These are phyloP conservation scores for Hassar affinis DNA, from an alignment of 2,113 vertebrate species.

Conservation along the genomic window DNA sequence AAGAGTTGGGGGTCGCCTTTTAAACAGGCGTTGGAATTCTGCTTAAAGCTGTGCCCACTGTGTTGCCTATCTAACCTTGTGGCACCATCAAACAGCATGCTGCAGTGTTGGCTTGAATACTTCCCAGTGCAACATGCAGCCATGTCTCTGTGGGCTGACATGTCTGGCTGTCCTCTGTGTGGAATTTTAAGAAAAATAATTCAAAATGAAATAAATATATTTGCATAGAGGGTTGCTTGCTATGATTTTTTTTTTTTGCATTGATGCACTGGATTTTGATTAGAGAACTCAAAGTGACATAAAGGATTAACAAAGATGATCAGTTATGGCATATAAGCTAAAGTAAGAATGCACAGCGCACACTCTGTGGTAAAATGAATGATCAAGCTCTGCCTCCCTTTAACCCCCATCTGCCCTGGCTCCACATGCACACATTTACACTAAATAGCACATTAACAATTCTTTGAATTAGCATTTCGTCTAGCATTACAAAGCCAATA, in stretches of 20 bases:
- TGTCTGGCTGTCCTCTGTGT: conserved; percentile 57
- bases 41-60: conserved; percentile 71
- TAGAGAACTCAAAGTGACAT: conserved; percentile 38
- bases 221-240: conserved; percentile 5
- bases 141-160: conserved; percentile 64
- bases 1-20: conserved; percentile 70
- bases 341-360: conserved; percentile 47
- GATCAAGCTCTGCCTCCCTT: conserved; percentile 32
- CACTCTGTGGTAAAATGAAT: conserved; percentile 47
- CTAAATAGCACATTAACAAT: conserved; percentile 37
- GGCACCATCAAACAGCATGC: conserved; percentile 73
- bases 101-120: conserved; percentile 64
- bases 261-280: conserved; percentile 18
- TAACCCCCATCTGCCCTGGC: conserved; percentile 12
- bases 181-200: conserved; percentile 47
- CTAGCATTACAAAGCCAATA: conserved; percentile 55
- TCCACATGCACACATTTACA: conserved; percentile 30
- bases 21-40: conserved; percentile 73
- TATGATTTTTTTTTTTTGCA: not conserved
- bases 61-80: conserved; percentile 71
- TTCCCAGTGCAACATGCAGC: conserved; percentile 67
- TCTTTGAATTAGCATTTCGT: conserved; percentile 39
- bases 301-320: conserved; percentile 58
- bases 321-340: conserved; percentile 54
- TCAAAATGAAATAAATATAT: not conserved